A percentile compares a stretch with the other conserved stretches of the same genome.
phyloP scores from a whole-genome alignment of 2,113 vertebrate genomes.

The Elachura formosa region DNA sequence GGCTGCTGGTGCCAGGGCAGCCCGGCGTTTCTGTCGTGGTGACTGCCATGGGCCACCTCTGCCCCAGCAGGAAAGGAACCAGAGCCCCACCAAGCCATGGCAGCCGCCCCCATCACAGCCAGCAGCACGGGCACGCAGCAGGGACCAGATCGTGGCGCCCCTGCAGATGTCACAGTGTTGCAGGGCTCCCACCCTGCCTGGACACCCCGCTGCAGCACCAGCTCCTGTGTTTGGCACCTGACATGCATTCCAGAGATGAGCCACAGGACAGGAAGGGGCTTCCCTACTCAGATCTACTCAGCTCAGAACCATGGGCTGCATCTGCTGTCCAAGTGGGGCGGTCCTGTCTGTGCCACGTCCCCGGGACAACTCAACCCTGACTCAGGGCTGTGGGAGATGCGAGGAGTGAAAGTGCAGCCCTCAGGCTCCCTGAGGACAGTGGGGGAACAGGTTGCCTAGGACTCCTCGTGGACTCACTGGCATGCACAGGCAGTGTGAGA shows the following conservation, averaged over 20 bases:
- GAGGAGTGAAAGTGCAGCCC: neutral
- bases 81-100: neutral
- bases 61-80: neutral
- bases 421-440: neutral
- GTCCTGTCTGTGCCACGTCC: neutral
- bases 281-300: neutral
- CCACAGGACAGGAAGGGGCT: neutral
- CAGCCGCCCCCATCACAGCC: neutral
- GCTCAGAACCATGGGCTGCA: neutral
- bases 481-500: rapidly evolving
- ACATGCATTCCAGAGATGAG: neutral
- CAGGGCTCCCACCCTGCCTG: neutral
- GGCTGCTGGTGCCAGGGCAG: neutral
- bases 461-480: rapidly evolving
- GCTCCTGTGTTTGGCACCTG: neutral
- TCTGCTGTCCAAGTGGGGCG: neutral
- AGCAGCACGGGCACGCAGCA: rapidly evolving
- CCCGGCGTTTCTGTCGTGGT: rapidly evolving
- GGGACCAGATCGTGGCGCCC: neutral
- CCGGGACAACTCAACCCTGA: neutral
- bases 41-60: neutral
- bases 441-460: neutral
- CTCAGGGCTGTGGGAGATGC: neutral
- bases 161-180: neutral
- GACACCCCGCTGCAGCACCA: neutral